Percentiles rank a stretch among this genome's conserved stretches.
Conservation (phyloP, 2,797 vertebrate species). For the Periparus ater region DNA sequence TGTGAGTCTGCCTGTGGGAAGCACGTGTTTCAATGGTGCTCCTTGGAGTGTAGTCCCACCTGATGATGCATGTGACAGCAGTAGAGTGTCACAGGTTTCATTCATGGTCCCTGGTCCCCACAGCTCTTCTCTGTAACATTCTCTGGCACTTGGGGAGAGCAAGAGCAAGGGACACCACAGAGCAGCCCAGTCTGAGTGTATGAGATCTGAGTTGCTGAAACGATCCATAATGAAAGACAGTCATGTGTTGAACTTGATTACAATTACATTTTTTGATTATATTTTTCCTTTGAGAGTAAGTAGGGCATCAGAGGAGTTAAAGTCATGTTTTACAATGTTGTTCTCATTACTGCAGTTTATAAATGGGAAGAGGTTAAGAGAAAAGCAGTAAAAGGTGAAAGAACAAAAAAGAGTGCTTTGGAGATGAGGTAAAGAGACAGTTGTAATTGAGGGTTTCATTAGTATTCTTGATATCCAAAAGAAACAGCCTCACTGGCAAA, state of each 20-base stretch:
- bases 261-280: not conserved
- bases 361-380: not conserved
- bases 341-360: not conserved
- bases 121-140: not conserved
- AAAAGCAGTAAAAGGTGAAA: not conserved
- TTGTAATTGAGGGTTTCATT: not conserved
- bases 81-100: not conserved
- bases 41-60: not conserved
- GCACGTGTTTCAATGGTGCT: not conserved
- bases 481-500: not conserved
- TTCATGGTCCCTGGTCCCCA: not conserved
- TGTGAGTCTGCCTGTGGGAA: rapidly evolving
- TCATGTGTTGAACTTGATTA: not conserved
- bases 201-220: not conserved
- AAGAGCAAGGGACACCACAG: not conserved
- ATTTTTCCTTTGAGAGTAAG: not conserved
- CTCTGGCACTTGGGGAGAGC: not conserved
- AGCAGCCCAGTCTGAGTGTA: rapidly evolving
- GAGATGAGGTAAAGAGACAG: not conserved
- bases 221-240: not conserved
- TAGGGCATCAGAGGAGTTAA: not conserved
- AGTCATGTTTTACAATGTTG: not conserved
- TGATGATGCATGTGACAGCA: not conserved
- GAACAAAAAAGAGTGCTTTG: not conserved
- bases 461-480: not conserved